Evolutionary conservation across 2,888 invertebrate species (phyloP).

Genomic region (Mesoligia furuncula): DNA sequence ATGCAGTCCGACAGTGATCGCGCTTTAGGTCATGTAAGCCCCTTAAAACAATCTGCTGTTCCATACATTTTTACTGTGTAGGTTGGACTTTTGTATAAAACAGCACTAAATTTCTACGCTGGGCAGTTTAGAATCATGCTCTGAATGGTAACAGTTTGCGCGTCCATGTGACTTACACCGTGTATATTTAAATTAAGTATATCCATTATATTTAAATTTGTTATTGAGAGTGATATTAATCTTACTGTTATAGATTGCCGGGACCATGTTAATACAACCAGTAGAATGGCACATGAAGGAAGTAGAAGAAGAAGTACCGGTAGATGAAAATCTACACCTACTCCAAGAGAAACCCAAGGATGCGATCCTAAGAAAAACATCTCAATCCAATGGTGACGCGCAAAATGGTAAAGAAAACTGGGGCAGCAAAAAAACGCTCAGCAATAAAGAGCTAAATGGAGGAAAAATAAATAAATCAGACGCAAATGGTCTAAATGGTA

Average conservation of each 20-base stretch:
- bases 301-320: constrained; percentile 79
- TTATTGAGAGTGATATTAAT: neutral
- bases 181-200: neutral
- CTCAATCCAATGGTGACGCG: constrained; percentile 70
- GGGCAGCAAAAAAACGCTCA: constrained; percentile 70
- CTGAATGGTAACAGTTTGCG: neutral
- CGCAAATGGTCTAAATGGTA: constrained; percentile 75
- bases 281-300: constrained; percentile 90
- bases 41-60: neutral
- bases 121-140: no score
- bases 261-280: constrained; percentile 91
- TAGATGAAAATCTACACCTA: constrained; percentile 82
- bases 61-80: no score
- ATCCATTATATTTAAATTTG: neutral
- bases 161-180: neutral
- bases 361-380: constrained; percentile 76
- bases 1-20: no score
- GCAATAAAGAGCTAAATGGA: constrained; percentile 73
- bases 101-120: neutral
- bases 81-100: neutral
- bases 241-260: constrained; percentile 85
- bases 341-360: constrained; percentile 79
- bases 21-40: no score
- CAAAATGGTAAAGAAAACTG: constrained; percentile 67
- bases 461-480: constrained; percentile 68